Percentiles rank a stretch among this genome's conserved stretches.
phyloP scores from a whole-genome alignment of 92 coral and sea anemone species.

The Hydrozoanthus gracilis region DNA sequence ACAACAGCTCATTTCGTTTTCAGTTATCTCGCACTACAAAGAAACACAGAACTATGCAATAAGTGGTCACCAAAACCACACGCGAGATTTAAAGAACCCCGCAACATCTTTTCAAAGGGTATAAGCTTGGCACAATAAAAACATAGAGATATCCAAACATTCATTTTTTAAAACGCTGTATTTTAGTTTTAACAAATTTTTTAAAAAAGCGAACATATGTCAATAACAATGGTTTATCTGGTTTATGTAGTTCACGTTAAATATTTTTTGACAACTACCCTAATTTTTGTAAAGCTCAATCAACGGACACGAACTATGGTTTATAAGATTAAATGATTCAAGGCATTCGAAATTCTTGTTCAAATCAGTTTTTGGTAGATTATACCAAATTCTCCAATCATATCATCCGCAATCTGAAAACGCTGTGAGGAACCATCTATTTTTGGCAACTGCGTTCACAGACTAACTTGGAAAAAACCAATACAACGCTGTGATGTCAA shows the following conservation, averaged over 20 bases:
- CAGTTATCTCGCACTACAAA: too few species aligned
- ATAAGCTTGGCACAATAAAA: slow-evolving; percentile 12
- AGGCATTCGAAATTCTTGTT: not conserved
- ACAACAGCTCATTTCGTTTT: too few species aligned
- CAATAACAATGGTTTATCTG: not conserved
- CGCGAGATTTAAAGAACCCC: not conserved
- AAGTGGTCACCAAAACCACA: slow-evolving; percentile 6
- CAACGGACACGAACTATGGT: slow-evolving; percentile 27
- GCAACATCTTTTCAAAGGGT: not conserved
- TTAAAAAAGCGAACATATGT: slow-evolving; percentile 13
- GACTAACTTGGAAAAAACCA: slow-evolving; percentile 25
- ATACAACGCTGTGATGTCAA: slow-evolving; percentile 14
- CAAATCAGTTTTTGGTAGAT: slow-evolving; percentile 7
- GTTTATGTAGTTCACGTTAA: not conserved
- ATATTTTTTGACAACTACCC: slow-evolving; percentile 36
- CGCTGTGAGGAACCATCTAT: slow-evolving; percentile 36
- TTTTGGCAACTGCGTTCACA: slow-evolving; percentile 24
- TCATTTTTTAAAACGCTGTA: not conserved
- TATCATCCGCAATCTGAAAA: slow-evolving; percentile 22
- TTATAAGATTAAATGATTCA: not conserved
- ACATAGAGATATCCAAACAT: not conserved
- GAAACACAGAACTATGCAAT: too few species aligned
- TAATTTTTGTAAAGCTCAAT: slow-evolving; percentile 15
- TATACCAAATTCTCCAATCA: slow-evolving; percentile 24
- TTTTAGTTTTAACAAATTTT: not conserved